A percentile compares a stretch with the other conserved stretches of the same genome.
Conservation (phyloP, 1,140 invertebrate genomes). For the Macrosteles quadrilineatus region DNA sequence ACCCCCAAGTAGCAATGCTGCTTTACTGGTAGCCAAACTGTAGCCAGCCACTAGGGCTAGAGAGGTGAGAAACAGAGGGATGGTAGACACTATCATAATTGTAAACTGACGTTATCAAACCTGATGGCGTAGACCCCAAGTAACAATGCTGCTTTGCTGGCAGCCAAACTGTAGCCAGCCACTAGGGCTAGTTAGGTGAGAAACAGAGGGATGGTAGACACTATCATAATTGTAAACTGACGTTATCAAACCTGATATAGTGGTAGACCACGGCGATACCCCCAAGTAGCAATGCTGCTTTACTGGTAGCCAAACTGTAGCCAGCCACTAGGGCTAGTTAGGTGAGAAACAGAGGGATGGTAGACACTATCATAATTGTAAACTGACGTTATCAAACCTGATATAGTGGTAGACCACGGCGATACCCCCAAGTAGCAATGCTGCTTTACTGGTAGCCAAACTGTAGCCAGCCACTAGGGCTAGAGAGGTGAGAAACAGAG, state of each 20-base stretch:
- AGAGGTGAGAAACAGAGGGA: background rate
- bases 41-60: background rate
- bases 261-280: too few relatives aligned
- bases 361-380: background rate
- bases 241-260: too few relatives aligned
- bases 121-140: too few relatives aligned
- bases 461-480: background rate
- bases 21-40: background rate
- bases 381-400: too few relatives aligned
- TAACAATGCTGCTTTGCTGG: constrained; percentile 1
- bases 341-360: background rate
- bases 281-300: background rate
- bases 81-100: too few relatives aligned
- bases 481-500: background rate
- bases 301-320: constrained; percentile 1
- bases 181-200: background rate
- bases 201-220: background rate
- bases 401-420: too few relatives aligned
- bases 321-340: background rate
- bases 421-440: constrained; percentile 1
- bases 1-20: background rate
- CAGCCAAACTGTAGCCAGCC: background rate
- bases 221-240: too few relatives aligned
- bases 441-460: background rate
- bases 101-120: too few relatives aligned